These are phyloP conservation scores for Erinaceus europaeus DNA, from an alignment of 2,113 vertebrate genomes.

Conservation along the genomic window DNA sequence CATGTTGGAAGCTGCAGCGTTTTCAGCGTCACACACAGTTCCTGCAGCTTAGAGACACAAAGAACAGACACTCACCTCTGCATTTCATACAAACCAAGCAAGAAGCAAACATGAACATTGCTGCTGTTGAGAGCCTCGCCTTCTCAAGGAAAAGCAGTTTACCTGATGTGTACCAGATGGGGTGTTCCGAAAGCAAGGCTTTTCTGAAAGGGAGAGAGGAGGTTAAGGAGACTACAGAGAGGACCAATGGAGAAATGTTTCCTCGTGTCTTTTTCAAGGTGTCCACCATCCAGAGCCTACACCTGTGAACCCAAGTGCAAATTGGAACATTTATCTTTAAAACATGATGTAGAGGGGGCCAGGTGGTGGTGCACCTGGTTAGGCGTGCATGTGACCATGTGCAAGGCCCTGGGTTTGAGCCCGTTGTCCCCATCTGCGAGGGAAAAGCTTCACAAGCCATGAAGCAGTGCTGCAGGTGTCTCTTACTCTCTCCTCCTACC, in stretches of 20 bases:
- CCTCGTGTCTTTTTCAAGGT: no score
- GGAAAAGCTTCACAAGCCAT: no score
- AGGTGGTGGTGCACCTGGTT: no score
- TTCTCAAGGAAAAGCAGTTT: conserved; percentile 11
- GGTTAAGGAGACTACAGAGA: conserved; percentile 16
- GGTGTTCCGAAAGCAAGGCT: not conserved
- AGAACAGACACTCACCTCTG: conserved; percentile 8
- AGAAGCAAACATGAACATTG: conserved; percentile 22
- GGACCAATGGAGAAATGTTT: not conserved
- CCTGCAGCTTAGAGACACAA: conserved; percentile 42
- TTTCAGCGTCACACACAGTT: not conserved
- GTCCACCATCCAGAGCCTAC: not conserved
- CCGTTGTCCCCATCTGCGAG: no score
- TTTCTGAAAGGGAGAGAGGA: not conserved
- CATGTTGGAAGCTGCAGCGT: not conserved
- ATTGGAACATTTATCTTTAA: conserved; percentile 9
- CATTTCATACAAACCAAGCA: conserved; percentile 35
- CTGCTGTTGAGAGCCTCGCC: not conserved
- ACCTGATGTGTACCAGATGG: not conserved
- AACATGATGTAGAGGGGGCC: no score
- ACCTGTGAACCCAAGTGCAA: not conserved
- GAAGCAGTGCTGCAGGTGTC: no score
- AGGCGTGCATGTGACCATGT: no score
- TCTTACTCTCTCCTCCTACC: no score
- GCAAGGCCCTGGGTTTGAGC: no score